A percentile compares a stretch with the other conserved stretches of the same genome.
These are phyloP conservation scores for Promerops cafer DNA, from an alignment of 2,113 vertebrate species.

Conservation along the genomic window DNA sequence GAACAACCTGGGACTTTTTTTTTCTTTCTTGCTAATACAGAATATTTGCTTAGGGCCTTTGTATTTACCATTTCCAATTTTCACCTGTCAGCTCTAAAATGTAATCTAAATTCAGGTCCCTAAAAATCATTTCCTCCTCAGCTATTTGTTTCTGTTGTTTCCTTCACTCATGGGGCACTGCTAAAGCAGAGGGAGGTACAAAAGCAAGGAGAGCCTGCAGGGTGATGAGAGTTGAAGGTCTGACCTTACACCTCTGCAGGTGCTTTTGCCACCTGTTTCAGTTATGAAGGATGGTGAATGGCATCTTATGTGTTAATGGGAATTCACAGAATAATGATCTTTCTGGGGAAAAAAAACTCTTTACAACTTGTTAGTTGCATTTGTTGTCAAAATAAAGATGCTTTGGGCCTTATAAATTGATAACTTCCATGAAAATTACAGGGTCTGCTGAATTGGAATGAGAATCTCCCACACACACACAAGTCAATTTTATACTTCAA, in stretches of 20 bases:
- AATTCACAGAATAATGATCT: not conserved
- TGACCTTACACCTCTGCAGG: not conserved
- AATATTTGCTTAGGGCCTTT: not conserved
- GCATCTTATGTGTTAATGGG: not conserved
- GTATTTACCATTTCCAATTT: not conserved
- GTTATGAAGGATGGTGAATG: not conserved
- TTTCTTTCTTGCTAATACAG: not conserved
- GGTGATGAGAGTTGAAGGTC: not conserved
- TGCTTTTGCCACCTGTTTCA: not conserved
- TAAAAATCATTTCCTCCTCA: not conserved
- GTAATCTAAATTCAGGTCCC: not conserved
- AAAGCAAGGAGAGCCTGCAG: no score
- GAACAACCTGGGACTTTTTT: not conserved
- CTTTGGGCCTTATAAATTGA: not conserved
- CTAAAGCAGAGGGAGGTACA: not conserved
- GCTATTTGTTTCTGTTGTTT: not conserved
- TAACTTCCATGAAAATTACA: not conserved
- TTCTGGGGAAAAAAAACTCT: not conserved
- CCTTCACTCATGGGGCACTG: accelerated
- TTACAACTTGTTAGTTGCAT: not conserved
- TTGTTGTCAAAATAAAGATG: not conserved
- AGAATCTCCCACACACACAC: not conserved
- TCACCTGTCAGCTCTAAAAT: not conserved
- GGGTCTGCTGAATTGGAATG: not conserved
- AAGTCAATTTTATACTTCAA: not conserved